These are phyloP conservation scores for Dicranocentrus wangi DNA, from an alignment of 2,888 invertebrate genomes.

Conservation along the genomic window DNA sequence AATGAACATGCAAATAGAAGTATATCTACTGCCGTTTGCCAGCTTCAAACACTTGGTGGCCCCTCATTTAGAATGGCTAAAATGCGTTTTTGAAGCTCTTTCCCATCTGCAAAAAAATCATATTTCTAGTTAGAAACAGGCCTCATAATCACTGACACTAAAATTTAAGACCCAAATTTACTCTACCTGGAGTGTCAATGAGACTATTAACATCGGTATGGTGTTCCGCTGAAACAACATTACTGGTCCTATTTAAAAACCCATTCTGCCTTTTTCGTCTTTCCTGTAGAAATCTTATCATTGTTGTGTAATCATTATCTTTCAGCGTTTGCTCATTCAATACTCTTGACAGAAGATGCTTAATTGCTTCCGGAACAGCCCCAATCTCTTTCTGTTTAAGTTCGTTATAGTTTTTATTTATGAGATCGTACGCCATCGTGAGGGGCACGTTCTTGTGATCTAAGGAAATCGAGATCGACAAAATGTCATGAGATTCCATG, in stretches of 20 bases:
- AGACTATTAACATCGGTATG: constrained; percentile 30
- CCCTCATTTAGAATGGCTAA: constrained; percentile 51
- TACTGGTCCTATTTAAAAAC: constrained; percentile 65
- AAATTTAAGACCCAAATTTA: too few species aligned
- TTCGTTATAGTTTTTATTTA: constrained; percentile 55
- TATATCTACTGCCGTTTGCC: too few species aligned
- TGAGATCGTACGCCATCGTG: constrained; percentile 44
- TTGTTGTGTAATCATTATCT: constrained; percentile 49
- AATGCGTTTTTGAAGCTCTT: constrained; percentile 60
- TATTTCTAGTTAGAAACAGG: constrained; percentile 16
- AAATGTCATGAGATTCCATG: too few species aligned
- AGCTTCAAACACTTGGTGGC: too few species aligned
- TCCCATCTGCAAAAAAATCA: constrained; percentile 45
- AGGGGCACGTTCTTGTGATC: constrained; percentile 66
- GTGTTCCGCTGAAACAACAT: constrained; percentile 40
- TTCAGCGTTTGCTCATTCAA: constrained; percentile 51
- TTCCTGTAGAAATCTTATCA: constrained; percentile 60
- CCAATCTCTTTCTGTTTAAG: constrained; percentile 64
- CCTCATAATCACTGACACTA: too few species aligned
- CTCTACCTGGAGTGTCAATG: constrained; percentile 49
- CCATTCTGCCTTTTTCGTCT: constrained; percentile 48
- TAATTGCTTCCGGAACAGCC: constrained; percentile 56
- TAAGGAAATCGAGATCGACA: too few species aligned
- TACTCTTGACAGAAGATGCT: constrained; percentile 39
- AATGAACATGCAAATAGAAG: too few species aligned